phyloP scores from a whole-genome alignment of 2,797 vertebrate species.

The Lithobates sylvaticus region DNA sequence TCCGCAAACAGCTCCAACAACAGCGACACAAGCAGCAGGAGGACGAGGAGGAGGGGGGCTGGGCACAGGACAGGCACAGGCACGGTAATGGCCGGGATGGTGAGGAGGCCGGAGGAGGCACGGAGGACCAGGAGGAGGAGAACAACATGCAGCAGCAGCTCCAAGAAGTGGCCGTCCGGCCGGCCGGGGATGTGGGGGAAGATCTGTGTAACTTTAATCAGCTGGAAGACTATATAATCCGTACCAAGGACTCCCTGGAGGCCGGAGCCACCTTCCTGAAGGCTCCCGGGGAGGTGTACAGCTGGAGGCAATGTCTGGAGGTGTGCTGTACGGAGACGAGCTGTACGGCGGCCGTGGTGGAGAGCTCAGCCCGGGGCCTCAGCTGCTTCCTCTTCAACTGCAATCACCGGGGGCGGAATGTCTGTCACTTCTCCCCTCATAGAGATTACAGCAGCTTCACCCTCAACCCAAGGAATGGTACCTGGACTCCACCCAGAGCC shows the following conservation, averaged over 20 bases:
- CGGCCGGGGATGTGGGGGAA: conserved; percentile 70
- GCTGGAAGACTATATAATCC: conserved; percentile 87
- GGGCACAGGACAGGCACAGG: conserved; percentile 12
- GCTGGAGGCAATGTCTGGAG: conserved; percentile 87
- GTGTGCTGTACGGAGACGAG: conserved; percentile 88
- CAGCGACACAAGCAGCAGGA: conserved; percentile 58
- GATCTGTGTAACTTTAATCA: conserved; percentile 74
- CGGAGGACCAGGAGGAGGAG: conserved; percentile 44
- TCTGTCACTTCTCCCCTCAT: conserved; percentile 89
- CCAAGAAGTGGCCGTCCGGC: conserved; percentile 63
- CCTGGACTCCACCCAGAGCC: neutral
- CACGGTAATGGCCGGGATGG: conserved; percentile 77
- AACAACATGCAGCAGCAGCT: conserved; percentile 36
- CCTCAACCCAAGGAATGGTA: conserved; percentile 68
- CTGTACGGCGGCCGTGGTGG: conserved; percentile 88
- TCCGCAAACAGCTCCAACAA: conserved; percentile 89
- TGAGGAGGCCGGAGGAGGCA: neutral
- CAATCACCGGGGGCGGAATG: conserved; percentile 78
- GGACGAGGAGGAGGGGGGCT: conserved; percentile 47
- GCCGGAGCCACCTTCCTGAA: conserved; percentile 89
- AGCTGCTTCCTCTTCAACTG: conserved; percentile 94
- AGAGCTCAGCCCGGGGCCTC: conserved; percentile 65
- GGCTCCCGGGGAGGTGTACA: conserved; percentile 78
- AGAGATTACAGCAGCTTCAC: conserved; percentile 87
- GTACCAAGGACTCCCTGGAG: conserved; percentile 88